These are phyloP conservation scores for Atethmia centrago DNA, from an alignment of 2,888 invertebrate genomes.

Conservation along the genomic window DNA sequence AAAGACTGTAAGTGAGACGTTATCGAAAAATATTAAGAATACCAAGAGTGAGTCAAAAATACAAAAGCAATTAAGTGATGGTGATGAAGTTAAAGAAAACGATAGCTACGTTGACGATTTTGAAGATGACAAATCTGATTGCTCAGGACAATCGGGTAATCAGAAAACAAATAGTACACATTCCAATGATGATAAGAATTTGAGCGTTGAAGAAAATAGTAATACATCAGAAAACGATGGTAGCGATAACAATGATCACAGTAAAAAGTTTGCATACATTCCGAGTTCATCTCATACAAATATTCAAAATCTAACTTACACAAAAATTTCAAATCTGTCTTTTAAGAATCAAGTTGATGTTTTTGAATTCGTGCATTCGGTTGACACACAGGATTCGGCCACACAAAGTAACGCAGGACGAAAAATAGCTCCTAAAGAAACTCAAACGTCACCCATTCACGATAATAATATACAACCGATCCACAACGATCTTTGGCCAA, in stretches of 20 bases:
- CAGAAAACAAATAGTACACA: constrained; percentile 45
- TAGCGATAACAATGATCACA: constrained; percentile 32
- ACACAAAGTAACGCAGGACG: constrained; percentile 82
- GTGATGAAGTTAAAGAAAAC: constrained; percentile 66
- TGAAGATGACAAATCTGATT: constrained; percentile 84
- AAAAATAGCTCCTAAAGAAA: constrained; percentile 84
- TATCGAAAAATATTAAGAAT: constrained; percentile 72
- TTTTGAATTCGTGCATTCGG: constrained; percentile 84
- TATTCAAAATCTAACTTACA: constrained; percentile 72
- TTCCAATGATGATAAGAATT: constrained; percentile 47
- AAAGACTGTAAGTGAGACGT: constrained; percentile 78
- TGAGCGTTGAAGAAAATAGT: constrained; percentile 49
- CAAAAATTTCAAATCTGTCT: constrained; percentile 79
- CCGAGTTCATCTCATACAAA: constrained; percentile 59
- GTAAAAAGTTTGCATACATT: constrained; percentile 32
- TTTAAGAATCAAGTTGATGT: constrained; percentile 85
- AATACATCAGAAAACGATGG: constrained; percentile 44
- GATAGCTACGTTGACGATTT: constrained; percentile 87
- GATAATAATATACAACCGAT: constrained; percentile 81
- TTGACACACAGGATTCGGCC: constrained; percentile 84
- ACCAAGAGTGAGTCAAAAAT: constrained; percentile 55
- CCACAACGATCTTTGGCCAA: constrained; percentile 83
- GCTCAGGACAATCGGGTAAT: constrained; percentile 61
- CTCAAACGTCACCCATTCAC: constrained; percentile 84
- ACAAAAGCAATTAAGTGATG: constrained; percentile 64